A percentile compares a stretch with the other conserved stretches of the same genome.
Conservation (phyloP, 2,888 invertebrate species). For the Phymatocera aterrima region DNA sequence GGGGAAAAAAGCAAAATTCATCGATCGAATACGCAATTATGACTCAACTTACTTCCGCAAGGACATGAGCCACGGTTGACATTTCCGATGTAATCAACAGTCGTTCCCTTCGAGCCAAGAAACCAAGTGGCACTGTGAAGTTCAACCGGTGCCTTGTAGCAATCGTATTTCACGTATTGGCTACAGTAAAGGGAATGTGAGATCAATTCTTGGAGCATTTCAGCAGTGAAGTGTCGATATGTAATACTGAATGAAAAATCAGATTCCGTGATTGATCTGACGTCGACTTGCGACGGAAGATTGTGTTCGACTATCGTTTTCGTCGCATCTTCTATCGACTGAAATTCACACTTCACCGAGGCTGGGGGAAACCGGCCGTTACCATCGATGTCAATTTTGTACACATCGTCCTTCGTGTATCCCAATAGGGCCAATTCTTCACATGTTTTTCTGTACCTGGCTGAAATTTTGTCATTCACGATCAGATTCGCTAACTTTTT, state of each 20-base stretch:
- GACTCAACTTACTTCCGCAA: constrained; percentile 75
- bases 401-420: constrained; percentile 92
- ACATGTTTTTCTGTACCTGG: constrained; percentile 92
- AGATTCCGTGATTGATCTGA: constrained; percentile 83
- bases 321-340: constrained; percentile 88
- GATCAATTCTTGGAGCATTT: constrained; percentile 93
- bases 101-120: constrained; percentile 86
- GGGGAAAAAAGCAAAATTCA: too few species aligned
- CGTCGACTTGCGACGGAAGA: constrained; percentile 92
- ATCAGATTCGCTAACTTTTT: too few species aligned
- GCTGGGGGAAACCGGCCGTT: constrained; percentile 95
- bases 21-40: constrained; percentile 45
- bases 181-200: constrained; percentile 93
- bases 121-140: constrained; percentile 94
- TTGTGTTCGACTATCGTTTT: constrained; percentile 95
- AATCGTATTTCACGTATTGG: constrained; percentile 93
- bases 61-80: constrained; percentile 80
- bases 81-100: constrained; percentile 90
- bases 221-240: constrained; percentile 92
- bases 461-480: constrained; percentile 72
- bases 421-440: constrained; percentile 93
- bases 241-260: constrained; percentile 92
- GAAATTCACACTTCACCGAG: constrained; percentile 94
- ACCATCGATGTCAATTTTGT: constrained; percentile 95
- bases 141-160: constrained; percentile 91